phyloP scores from a whole-genome alignment of 2,888 invertebrate genomes.

The Tridacna gigas region DNA sequence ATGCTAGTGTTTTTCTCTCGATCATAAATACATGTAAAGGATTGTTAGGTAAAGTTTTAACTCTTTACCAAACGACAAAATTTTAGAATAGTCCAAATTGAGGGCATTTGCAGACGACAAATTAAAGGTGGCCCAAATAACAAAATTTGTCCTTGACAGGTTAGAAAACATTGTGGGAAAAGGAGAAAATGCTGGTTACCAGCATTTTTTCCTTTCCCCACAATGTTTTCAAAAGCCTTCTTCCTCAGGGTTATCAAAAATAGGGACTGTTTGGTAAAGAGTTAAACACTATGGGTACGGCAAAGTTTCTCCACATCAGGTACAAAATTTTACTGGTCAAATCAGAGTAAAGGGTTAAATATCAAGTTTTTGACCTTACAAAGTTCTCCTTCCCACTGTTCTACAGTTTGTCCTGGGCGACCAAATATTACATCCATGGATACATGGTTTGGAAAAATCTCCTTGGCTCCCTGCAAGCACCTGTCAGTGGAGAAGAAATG shows the following conservation, averaged over 20 bases:
- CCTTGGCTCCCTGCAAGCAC: conserved; percentile 76
- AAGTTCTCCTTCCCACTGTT: conserved; percentile 78
- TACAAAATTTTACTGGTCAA: not conserved
- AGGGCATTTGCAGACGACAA: too few relatives aligned
- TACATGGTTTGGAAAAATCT: conserved; percentile 75
- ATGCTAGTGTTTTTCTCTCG: too few relatives aligned
- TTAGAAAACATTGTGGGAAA: not conserved
- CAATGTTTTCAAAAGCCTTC: not conserved
- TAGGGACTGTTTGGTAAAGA: too few relatives aligned
- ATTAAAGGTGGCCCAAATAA: too few relatives aligned
- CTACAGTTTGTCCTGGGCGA: conserved; percentile 79
- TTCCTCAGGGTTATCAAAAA: not conserved
- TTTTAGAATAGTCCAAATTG: too few relatives aligned
- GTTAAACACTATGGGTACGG: too few relatives aligned
- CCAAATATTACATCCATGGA: conserved; percentile 84
- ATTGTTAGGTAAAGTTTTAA: too few relatives aligned
- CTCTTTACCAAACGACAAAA: too few relatives aligned
- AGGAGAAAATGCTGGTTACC: not conserved
- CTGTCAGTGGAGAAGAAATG: conserved; percentile 51
- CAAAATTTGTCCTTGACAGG: too few relatives aligned
- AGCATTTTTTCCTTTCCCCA: not conserved
- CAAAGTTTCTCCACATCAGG: too few relatives aligned
- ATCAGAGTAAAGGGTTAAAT: not conserved
- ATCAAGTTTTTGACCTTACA: conserved; percentile 62
- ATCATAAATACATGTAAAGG: too few relatives aligned